Percentiles rank a stretch among this genome's conserved stretches.
These are phyloP conservation scores for Odiellus spinosus DNA, from an alignment of 2,888 invertebrate species.

Conservation along the genomic window DNA sequence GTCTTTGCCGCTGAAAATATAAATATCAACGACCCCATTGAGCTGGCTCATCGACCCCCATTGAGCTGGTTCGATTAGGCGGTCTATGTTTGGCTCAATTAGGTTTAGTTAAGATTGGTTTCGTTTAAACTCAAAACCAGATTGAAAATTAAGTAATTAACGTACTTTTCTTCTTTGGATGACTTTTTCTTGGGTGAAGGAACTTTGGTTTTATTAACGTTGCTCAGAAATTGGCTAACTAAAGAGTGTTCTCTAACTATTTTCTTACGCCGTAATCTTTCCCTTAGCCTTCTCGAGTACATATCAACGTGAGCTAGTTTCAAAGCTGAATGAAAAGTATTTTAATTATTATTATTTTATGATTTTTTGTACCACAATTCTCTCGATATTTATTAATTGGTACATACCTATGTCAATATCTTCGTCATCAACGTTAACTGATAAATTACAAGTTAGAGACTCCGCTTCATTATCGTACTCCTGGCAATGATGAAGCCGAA, in stretches of 20 bases:
- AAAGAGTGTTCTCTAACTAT: constrained; percentile 79
- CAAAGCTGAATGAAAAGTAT: constrained; percentile 40
- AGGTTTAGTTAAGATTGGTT: too few relatives aligned
- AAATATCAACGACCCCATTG: constrained; percentile 1
- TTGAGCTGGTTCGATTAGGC: too few relatives aligned
- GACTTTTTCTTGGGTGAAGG: constrained; percentile 41
- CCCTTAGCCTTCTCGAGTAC: constrained; percentile 64
- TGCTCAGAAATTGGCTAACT: constrained; percentile 61
- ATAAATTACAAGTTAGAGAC: constrained; percentile 66
- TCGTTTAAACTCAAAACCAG: not conserved
- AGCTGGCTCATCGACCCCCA: not conserved
- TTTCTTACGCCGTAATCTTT: constrained; percentile 72
- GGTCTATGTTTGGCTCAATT: too few relatives aligned
- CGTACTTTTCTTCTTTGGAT: constrained; percentile 63
- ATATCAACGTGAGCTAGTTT: constrained; percentile 85
- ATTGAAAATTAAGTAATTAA: constrained; percentile 2
- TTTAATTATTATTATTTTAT: constrained; percentile 2
- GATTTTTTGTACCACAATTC: too few relatives aligned
- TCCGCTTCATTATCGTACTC: constrained; percentile 88
- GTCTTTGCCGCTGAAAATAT: constrained; percentile 26
- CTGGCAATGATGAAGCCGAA: constrained; percentile 42
- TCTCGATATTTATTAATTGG: too few relatives aligned
- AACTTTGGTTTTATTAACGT: constrained; percentile 42
- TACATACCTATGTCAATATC: constrained; percentile 71
- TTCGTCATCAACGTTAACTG: constrained; percentile 59